Conservation (phyloP, 2,888 invertebrate genomes). For the Melieria crassipennis region DNA sequence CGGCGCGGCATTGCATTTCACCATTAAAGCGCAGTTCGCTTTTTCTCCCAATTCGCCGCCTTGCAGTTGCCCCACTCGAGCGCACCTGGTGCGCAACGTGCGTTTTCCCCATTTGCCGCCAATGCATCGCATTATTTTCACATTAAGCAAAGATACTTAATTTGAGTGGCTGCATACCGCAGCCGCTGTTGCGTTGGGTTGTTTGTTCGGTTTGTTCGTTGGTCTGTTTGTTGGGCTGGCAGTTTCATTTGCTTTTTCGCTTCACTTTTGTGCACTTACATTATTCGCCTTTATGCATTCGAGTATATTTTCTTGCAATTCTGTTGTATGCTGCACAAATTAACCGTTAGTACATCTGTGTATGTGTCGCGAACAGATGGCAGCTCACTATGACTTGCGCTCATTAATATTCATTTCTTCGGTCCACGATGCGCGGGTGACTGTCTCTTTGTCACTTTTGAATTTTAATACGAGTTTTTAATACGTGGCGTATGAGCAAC, state of each 20-base stretch:
- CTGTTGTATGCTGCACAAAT: conserved; percentile 7
- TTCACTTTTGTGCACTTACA: conserved; percentile 1
- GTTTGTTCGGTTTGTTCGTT: not conserved
- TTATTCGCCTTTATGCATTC: conserved; percentile 19
- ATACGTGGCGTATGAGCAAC: too few species aligned
- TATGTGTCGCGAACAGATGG: not conserved
- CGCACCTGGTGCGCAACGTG: not conserved
- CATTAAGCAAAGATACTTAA: conserved; percentile 18
- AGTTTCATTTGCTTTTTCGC: not conserved
- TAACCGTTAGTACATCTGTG: conserved; percentile 2
- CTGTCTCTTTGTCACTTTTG: too few species aligned
- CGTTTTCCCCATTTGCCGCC: not conserved
- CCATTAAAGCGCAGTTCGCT: not conserved
- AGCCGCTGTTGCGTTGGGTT: not conserved
- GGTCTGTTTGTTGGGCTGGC: not conserved
- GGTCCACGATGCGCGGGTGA: too few species aligned
- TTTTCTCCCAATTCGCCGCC: not conserved
- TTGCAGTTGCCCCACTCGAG: not conserved
- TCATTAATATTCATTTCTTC: not conserved
- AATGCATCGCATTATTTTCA: conserved; percentile 8
- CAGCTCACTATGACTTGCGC: not conserved
- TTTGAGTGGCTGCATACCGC: conserved; percentile 2
- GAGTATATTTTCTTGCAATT: not conserved
- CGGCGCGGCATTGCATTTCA: too few species aligned
- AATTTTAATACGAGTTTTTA: too few species aligned